Percentiles rank a stretch among this genome's conserved stretches.
These are phyloP conservation scores for Metacarcinus magister DNA, from an alignment of 2,888 invertebrate species.

Conservation along the genomic window DNA sequence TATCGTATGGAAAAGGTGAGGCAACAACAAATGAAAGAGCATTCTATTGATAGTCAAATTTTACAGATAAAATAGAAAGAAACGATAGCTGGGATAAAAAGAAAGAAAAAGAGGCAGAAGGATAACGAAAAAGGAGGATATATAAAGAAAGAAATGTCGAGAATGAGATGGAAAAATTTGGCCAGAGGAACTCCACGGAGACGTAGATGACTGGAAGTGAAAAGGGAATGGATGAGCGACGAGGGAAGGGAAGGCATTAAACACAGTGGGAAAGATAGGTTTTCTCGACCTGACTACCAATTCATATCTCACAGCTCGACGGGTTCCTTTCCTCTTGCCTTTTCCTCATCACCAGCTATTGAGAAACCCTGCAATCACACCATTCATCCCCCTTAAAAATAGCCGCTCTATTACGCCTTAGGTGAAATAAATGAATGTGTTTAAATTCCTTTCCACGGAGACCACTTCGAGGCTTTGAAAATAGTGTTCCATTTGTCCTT, in stretches of 20 bases:
- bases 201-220: not conserved
- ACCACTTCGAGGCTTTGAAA: not conserved
- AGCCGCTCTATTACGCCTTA: not conserved
- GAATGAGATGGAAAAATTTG: not conserved
- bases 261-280: not conserved
- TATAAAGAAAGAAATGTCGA: not conserved
- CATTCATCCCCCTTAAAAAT: conserved; percentile 7
- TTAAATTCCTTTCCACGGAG: not conserved
- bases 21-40: not conserved
- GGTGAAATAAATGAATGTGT: conserved; percentile 10
- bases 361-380: not conserved
- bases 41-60: not conserved
- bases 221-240: not conserved
- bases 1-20: not conserved
- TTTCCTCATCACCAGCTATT: conserved; percentile 8
- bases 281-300: not conserved
- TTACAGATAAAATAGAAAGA: not conserved
- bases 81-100: not conserved
- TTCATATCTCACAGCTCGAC: not conserved
- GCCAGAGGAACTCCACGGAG: not conserved
- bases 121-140: not conserved
- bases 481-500: not conserved
- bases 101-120: not conserved
- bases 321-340: not conserved
- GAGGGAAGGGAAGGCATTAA: not conserved